phyloP scores from a whole-genome alignment of 2,113 vertebrate genomes.

The Cyphomyrus plagiostoma region DNA sequence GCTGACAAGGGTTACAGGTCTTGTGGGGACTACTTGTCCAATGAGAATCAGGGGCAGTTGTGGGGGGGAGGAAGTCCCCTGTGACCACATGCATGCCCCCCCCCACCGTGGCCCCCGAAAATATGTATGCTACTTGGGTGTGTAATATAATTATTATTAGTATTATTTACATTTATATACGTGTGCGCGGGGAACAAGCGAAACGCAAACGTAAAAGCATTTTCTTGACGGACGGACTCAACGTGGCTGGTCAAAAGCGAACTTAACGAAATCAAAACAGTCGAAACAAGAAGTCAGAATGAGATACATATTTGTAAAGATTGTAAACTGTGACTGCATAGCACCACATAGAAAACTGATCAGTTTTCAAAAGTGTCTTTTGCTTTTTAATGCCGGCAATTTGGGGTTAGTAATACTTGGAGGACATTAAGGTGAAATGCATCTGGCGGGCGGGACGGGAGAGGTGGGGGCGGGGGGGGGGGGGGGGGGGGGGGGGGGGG shows the following conservation, averaged over 20 bases:
- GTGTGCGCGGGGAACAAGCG: neutral
- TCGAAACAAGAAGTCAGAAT: neutral
- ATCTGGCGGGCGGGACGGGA: too few species aligned
- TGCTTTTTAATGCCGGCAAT: neutral
- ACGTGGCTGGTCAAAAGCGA: neutral
- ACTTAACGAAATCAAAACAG: neutral
- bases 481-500: too few species aligned
- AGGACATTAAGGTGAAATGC: neutral
- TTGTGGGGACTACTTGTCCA: neutral
- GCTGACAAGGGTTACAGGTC: neutral
- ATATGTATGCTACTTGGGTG: too few species aligned
- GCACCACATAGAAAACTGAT: neutral
- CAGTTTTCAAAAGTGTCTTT: neutral
- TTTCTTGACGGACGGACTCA: neutral
- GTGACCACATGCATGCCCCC: too few species aligned
- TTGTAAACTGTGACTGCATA: neutral
- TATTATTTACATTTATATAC: neutral
- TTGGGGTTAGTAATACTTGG: neutral
- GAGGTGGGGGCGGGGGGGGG: too few species aligned
- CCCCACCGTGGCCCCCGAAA: too few species aligned
- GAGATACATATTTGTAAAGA: neutral
- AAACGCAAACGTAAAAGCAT: neutral
- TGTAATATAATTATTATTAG: too few species aligned
- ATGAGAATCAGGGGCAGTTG: neutral
- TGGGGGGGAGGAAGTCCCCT: too few species aligned